Evolutionary conservation across 2,888 invertebrate genomes (phyloP).

Genomic region (Macrophya alboannulata): DNA sequence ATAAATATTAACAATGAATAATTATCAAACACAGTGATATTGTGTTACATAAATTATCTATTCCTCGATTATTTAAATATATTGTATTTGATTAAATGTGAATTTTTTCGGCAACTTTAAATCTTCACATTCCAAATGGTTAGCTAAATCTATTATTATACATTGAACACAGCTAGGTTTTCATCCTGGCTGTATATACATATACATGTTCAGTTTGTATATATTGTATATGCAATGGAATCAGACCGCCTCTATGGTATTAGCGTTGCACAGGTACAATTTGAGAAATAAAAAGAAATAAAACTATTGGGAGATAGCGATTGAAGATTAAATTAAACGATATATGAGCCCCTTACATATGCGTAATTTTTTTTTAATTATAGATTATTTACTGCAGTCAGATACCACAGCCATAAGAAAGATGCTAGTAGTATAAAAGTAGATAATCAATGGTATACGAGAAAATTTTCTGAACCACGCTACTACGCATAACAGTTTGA

Average conservation of each 20-base stretch:
- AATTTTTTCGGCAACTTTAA: neutral
- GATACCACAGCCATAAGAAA: slow-evolving; percentile 1
- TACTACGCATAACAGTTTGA: slow-evolving; percentile 4
- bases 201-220: neutral
- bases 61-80: slow-evolving; percentile 2
- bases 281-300: slow-evolving; percentile 47
- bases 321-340: slow-evolving; percentile 10
- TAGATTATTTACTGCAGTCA: neutral
- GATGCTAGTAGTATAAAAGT: neutral
- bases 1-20: neutral
- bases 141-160: neutral
- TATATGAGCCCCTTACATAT: slow-evolving; percentile 3
- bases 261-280: slow-evolving; percentile 36
- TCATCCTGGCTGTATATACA: neutral
- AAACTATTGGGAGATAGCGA: slow-evolving; percentile 30
- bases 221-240: slow-evolving; percentile 18
- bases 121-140: slow-evolving; percentile 4
- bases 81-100: neutral
- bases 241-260: slow-evolving; percentile 40
- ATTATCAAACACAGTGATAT: neutral
- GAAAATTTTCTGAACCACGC: neutral
- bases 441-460: neutral
- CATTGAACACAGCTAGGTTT: slow-evolving; percentile 7
- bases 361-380: neutral
- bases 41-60: slow-evolving; percentile 9